Evolutionary conservation across 2,797 vertebrate species (phyloP), one percentile per base, ranked within the genome.

Genomic region (Bufotes viridis): DNA sequence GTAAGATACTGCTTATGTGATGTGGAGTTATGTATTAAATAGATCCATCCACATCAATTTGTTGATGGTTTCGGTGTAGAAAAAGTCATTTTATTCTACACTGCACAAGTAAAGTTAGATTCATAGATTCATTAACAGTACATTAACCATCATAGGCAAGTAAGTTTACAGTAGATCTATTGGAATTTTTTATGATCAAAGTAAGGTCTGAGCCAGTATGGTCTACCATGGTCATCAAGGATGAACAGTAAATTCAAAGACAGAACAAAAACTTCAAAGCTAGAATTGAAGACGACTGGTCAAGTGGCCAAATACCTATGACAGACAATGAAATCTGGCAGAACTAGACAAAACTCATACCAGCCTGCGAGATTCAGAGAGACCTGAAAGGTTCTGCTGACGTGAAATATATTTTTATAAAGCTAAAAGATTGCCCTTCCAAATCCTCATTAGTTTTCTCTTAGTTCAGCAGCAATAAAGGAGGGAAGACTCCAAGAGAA

Each of bases 321-420:
- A 78, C 22, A 78, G 51, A 78, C 75, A 78, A 75, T 51, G 75
- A 78, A 55, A 78, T 24, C 22, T 78, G 72, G 49, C 22, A 51
- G 51, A 74, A 74, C 26, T 22, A 8, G 20, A 74, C 72, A 74
- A n/a, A n/a, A 24, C 51, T 78, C 75, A 24, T 7, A 17, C 18
- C 60, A n/a, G 60, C 57, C 34, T 65, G 22, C 13, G 15, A 24
- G 34, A 65, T 65, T 24, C 34, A 24, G 4, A n/a, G 49, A 1
- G 61, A 53, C n/a, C 20, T n/a, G 80, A 67, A 63, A 81, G 55
- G 24, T 80, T 80, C 55, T 34, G 55, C 78, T 61, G 58, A 80
- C 18, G 26, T 80, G 57, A 80, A 80, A 20, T 80, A 60, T 61
- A 55, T 80, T 80, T 61, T 60, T 80, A 80, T 80, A 80, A 80